These are phyloP conservation scores for Apis laboriosa DNA, from an alignment of 1,140 invertebrate genomes.

Conservation along the genomic window DNA sequence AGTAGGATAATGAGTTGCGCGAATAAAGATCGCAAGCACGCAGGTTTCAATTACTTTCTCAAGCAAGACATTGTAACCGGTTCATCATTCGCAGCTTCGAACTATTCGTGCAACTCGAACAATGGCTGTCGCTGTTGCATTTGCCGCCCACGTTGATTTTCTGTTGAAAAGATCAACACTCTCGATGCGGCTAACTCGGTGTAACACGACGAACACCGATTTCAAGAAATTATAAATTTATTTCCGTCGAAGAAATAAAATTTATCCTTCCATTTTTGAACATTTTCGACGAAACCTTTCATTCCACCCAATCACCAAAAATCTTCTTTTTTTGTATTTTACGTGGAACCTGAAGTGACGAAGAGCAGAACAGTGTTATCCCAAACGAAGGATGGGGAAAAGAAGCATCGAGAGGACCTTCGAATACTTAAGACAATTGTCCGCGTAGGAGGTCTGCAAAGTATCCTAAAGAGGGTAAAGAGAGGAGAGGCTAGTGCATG, in stretches of 20 bases:
- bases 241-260: too few relatives aligned
- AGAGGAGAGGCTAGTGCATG: background rate
- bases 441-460: slow-evolving; percentile 27
- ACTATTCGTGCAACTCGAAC: slow-evolving; percentile 21
- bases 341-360: background rate
- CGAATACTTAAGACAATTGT: slow-evolving; percentile 14
- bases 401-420: background rate
- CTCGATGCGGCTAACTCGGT: background rate
- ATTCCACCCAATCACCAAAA: too few relatives aligned
- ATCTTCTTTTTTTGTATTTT: too few relatives aligned
- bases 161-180: slow-evolving; percentile 37
- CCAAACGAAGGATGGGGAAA: background rate
- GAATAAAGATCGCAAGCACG: slow-evolving; percentile 12
- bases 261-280: too few relatives aligned
- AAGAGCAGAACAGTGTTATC: background rate
- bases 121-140: slow-evolving; percentile 35
- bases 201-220: slow-evolving; percentile 15
- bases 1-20: slow-evolving; percentile 32
- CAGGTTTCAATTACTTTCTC: slow-evolving; percentile 34
- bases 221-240: background rate
- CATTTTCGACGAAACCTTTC: too few relatives aligned
- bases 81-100: slow-evolving; percentile 13
- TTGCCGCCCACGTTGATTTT: slow-evolving; percentile 59
- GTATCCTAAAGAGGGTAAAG: slow-evolving; percentile 21
- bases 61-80: slow-evolving; percentile 35